Base-by-base conservation (phyloP, 2,888 invertebrate species). In the Drosophila peninsularis region DNA sequence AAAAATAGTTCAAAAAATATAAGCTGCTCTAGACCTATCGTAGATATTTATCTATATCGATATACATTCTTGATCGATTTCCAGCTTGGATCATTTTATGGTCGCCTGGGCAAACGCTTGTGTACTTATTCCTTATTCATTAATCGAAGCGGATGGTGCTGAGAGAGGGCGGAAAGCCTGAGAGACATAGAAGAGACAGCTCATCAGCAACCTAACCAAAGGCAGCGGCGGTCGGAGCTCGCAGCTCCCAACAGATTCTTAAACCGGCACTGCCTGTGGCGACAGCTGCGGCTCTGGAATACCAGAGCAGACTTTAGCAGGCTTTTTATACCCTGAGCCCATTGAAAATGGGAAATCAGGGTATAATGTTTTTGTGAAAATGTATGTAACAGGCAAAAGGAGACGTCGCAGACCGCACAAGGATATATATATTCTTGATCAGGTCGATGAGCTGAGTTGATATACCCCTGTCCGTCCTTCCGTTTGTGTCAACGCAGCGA, bases 111-210 rank as follows among this genome's bases (percentile, higher is more conserved):
- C 66, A 69, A 78, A 85, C 80, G 5, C 75, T 67, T 78, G 76
- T 74, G 77, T 67, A 60, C 52, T 68, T 74, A 72, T 75, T 80
- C 65, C 65, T 85, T 77, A 85, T 82, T 82, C 83, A 81, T 81
- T 76, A 79, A 77, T 73, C 39, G 68, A 24, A 17, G 44, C 57
- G 58, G 21, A 39, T 17, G 27, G 24, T 36, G 36, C 24, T 27
- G 17, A 36, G 42, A 24, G 37, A 39, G 19, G 39, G 19, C 19
- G 17, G 13, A 30, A 56, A 45, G 30, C 45, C 30, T 47, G 32
- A 45, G 24, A 32, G 24, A 62, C 37, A 45, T 6, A n/a, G n/a
- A 24, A n/a, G 19, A 50, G 27, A 21, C 49, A 50, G 34, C 61
- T 34, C 32, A 41, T 49, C 24, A 19, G 39, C 47, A 49, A 27